Evolutionary conservation across 1,140 invertebrate species (phyloP).

Genomic region (Saccostrea cuccullata): DNA sequence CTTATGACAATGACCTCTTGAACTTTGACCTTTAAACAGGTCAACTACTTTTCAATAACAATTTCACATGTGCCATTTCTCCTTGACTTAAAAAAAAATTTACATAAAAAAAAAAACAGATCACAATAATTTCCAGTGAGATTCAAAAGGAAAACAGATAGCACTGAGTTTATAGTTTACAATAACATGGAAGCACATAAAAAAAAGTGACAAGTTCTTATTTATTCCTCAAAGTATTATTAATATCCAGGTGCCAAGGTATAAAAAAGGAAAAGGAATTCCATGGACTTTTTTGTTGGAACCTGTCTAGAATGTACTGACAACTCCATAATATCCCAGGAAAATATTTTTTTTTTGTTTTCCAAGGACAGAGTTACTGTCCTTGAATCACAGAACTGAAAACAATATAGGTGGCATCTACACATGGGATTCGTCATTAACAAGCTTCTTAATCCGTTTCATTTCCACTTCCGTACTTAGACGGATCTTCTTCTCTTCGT

Average conservation of each 20-base stretch:
- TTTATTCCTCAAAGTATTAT: background rate
- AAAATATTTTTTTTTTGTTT: background rate
- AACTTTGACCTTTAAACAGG: background rate
- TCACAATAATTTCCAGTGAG: background rate
- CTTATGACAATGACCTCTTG: background rate
- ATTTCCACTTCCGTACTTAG: slow-evolving; percentile 77
- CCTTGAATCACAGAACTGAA: slow-evolving; percentile 2
- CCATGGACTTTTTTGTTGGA: background rate
- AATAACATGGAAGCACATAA: slow-evolving; percentile 3
- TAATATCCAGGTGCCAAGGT: background rate
- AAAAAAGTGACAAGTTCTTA: background rate
- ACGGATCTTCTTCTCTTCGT: slow-evolving; percentile 78
- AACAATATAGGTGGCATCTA: slow-evolving; percentile 42
- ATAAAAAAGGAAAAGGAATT: background rate
- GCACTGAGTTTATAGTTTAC: background rate
- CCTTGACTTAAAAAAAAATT: background rate
- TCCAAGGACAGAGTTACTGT: slow-evolving; percentile 7
- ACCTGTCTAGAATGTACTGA: background rate
- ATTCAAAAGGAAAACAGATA: background rate
- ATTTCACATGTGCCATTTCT: background rate
- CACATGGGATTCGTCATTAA: slow-evolving; percentile 70
- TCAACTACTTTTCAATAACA: background rate
- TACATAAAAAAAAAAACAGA: background rate
- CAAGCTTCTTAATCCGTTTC: slow-evolving; percentile 76
- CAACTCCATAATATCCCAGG: background rate